Evolutionary conservation across 2,888 invertebrate species (phyloP), one percentile per base, ranked within the genome.

Genomic region (Campoplex capitator): DNA sequence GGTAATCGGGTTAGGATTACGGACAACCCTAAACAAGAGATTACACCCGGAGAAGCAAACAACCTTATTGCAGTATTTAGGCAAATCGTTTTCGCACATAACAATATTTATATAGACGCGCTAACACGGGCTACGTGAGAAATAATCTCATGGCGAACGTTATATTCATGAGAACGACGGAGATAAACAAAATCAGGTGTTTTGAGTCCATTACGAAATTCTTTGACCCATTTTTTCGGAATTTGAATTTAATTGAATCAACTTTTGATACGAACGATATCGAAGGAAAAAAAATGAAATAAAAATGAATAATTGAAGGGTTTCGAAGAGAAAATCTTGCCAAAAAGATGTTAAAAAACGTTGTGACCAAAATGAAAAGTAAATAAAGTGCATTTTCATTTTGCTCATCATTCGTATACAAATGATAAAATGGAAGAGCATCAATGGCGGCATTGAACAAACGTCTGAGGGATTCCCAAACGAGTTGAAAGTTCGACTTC

Each of bases 1-100:
- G 85, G 76, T 90, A 91, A 92, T 92, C 91, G 88, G 90, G 86
- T 91, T 91, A 89, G 88, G 89, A 88, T 90, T 89, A 89, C 78
- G 73, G 54, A 67, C 28, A 62, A 62, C 9, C 88, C 89, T 90
- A 90, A 92, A 92, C 91, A 91, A 91, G 88, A 90, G 90, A 90
- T 91, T 91, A 90, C 77, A 82, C 16, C 67, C 58, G 73, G 77
- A 56, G 42, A 76, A 48, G 35, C 58, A 88, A 85, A 78, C 67
- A 83, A 48, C 32, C 45, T 42, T 35, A 2, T 8, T 3, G 18
- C 45, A 7, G 38, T 4, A 32, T 38, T 45, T 2, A 45, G 42
- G 3, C 13, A 32, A 62, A 54, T 42, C 42, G 42, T 32, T 78
- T 54, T 16, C 9, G 38, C 54, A 35, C 38, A 54, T 38, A 6